These are phyloP conservation scores for Aulostomus chinensis DNA, from an alignment of 2,797 vertebrate genomes.

Conservation along the genomic window DNA sequence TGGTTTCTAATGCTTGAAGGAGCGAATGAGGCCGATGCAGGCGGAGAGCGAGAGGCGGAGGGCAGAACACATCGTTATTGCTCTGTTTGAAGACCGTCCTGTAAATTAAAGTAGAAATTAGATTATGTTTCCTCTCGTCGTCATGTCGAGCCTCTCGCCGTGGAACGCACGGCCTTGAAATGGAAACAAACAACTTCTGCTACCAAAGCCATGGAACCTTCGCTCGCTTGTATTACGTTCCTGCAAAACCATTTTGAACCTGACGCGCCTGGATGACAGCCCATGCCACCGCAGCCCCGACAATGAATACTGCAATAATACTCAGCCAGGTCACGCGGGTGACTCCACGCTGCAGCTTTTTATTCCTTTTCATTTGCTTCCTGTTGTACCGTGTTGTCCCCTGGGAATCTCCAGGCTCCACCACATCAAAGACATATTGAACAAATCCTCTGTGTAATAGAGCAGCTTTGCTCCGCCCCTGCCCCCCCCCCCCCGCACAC, in stretches of 20 bases:
- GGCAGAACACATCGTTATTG: constrained; percentile 47
- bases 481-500: no score
- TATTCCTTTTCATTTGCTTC: constrained; percentile 43
- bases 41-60: constrained; percentile 12
- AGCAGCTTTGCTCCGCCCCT: constrained; percentile 40
- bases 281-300: not conserved
- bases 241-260: constrained; percentile 17
- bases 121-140: constrained; percentile 55
- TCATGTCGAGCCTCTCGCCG: constrained; percentile 38
- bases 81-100: constrained; percentile 61
- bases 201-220: constrained; percentile 39
- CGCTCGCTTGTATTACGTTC: constrained; percentile 1
- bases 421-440: constrained; percentile 55
- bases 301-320: constrained; percentile 25
- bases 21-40: constrained; percentile 46
- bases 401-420: constrained; percentile 8
- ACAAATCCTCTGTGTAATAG: constrained; percentile 49
- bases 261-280: constrained; percentile 28
- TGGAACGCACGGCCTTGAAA: constrained; percentile 30
- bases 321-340: constrained; percentile 13
- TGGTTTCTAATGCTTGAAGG: constrained; percentile 52
- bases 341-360: constrained; percentile 33
- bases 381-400: constrained; percentile 39
- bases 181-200: constrained; percentile 43
- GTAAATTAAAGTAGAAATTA: constrained; percentile 71